phyloP scores from a whole-genome alignment of 2,113 vertebrate genomes.

The Dasyurus viverrinus region DNA sequence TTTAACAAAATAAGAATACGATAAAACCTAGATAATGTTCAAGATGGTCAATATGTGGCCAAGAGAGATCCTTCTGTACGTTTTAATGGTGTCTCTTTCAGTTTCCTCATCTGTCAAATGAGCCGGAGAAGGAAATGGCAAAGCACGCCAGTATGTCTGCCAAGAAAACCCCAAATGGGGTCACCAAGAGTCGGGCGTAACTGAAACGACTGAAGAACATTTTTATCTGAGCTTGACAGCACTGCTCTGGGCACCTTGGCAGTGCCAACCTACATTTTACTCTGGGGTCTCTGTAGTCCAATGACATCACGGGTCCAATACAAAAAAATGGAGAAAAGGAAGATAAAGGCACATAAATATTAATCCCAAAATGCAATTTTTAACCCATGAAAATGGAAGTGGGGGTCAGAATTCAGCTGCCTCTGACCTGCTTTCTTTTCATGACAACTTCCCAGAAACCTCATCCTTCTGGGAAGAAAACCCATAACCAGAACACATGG shows the following conservation, averaged over 20 bases:
- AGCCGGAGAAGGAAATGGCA: neutral
- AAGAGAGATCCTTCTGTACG: neutral
- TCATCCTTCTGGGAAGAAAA: neutral
- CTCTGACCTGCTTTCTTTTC: neutral
- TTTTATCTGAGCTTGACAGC: neutral
- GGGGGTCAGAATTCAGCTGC: neutral
- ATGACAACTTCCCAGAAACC: neutral
- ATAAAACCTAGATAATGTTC: neutral
- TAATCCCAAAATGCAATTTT: neutral
- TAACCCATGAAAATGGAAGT: neutral
- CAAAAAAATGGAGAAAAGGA: neutral
- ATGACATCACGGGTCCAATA: neutral
- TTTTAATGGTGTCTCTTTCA: neutral
- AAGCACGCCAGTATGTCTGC: neutral
- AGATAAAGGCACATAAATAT: neutral
- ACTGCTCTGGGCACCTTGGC: neutral
- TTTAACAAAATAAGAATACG: neutral
- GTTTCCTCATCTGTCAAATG: neutral
- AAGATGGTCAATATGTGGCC: neutral
- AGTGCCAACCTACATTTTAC: neutral
- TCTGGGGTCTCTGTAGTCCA: neutral
- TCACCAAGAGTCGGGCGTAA: neutral
- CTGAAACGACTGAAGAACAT: neutral
- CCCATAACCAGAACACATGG: neutral
- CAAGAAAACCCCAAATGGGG: neutral